Conservation (phyloP, 2,888 invertebrate genomes). For the Cheilosia pagana region DNA sequence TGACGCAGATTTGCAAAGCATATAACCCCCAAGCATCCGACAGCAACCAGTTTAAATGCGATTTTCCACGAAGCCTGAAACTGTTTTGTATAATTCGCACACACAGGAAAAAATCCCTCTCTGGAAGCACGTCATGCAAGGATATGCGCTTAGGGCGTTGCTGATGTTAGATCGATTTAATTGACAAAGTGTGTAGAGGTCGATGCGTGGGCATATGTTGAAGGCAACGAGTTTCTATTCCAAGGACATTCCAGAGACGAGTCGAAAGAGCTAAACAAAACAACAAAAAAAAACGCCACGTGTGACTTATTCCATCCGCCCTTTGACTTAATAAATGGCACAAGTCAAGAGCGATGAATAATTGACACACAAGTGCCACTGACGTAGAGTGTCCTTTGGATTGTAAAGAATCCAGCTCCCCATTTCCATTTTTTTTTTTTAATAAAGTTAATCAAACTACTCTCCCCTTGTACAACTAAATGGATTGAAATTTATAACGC, state of each 20-base stretch:
- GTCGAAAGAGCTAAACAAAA: neutral
- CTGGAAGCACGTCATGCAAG: too few relatives aligned
- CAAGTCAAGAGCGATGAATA: slow-evolving; percentile 65
- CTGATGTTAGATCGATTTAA: too few relatives aligned
- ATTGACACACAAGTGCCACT: slow-evolving; percentile 69
- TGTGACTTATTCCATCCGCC: neutral
- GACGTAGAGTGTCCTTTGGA: slow-evolving; percentile 46
- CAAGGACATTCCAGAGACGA: neutral
- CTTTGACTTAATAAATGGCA: slow-evolving; percentile 42
- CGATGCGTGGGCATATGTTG: too few relatives aligned
- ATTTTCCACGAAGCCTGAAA: slow-evolving; percentile 17
- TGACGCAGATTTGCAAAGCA: slow-evolving; percentile 36
- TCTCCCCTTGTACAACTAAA: slow-evolving; percentile 29
- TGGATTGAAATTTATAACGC: slow-evolving; percentile 71
- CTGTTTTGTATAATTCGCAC: neutral
- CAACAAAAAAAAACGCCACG: neutral
- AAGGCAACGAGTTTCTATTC: too few relatives aligned
- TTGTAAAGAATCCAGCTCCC: slow-evolving; percentile 39
- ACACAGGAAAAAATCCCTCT: neutral
- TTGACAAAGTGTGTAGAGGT: too few relatives aligned
- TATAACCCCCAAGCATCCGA: slow-evolving; percentile 17
- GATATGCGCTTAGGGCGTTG: too few relatives aligned
- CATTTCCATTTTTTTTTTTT: slow-evolving; percentile 23
- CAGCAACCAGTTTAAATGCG: slow-evolving; percentile 10
- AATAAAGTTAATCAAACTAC: slow-evolving; percentile 60